Base-by-base conservation (phyloP, 2,113 vertebrate species). In the Ovibos moschatus region DNA sequence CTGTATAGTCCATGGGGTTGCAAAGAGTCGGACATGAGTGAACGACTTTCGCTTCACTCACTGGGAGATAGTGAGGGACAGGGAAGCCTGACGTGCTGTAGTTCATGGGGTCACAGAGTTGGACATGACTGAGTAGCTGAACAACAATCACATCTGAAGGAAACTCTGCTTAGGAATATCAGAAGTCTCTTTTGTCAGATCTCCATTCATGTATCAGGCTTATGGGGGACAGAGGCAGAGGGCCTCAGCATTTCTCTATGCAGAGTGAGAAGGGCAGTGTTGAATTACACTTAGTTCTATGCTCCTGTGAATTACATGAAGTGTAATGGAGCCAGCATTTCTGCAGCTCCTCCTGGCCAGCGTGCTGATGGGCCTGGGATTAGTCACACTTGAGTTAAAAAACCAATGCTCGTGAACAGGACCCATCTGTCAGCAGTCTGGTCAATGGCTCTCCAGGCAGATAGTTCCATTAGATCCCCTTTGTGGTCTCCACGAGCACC, bases 381-480 rank as follows among this genome's bases (percentile, higher is more conserved):
- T 81, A 86, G 89, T 95, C 67, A 94, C 71, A 30, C 33, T 47
- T 82, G 93, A 87, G 47, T 82, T 86, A 33, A 84, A 87, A 96
- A 95, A 62, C 45, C 71, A 96, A 53, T 0, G 40, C 50, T 62
- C 57, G 30, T n/a, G 36, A 8, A 50, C 53, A 4, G 8, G 60
- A 36, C 62, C 53, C 60, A 13, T 90, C 40, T 57, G 60, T 53
- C 93, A 33, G 47, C 71, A 74, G 74, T 27, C 71, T n/a, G n/a
- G 79, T 55, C 79, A 53, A 1, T 16, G 23, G 45, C 58, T 57
- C 15, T 90, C 50, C 11, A 28, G 78, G 89, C 45, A 79, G 36
- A 30, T 0, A 11, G 19, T 62, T 36, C 60, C 33, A 2, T 2
- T 5, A 53, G 60, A 27, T 11, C 6, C 60, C 30, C 25, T 2